Base-by-base conservation (phyloP, 2,797 vertebrate species). In the Denticeps clupeoides region DNA sequence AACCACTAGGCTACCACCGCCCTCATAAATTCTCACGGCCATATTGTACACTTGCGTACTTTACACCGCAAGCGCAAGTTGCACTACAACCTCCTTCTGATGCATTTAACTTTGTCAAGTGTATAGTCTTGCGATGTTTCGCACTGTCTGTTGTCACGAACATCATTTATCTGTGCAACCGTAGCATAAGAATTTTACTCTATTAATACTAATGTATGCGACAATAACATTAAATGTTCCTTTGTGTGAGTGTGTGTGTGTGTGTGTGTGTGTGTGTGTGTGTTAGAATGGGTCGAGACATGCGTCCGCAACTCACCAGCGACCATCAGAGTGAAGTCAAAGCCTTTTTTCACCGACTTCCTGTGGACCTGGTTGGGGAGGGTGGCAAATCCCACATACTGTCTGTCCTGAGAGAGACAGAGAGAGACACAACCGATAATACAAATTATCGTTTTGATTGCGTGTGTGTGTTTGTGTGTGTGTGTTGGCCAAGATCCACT, bases 321-420 rank as follows among this genome's bases (percentile, higher is more conserved):
- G 3, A 97, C 92, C 93, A 97, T 96, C 60, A 97, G 83, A 0
- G 93, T 97, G 67, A 97, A 97, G 67, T 96, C 92, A 0, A 97
- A 97, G 29, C 93, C 93, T 65, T 96, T 96, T 84, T 96, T 97
- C 69, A 97, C 93, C 0, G 92, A 96, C 72, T 97, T 97, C 56
- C 90, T 84, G 75, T 97, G 91, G 31, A 96, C 93, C 69, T 97
- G 91, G 78, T 95, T 94, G 1, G 93, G 93, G 37, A 97, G 82
- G 2, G 92, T 95, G 48, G 90, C 92, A 15, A 97, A 97, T 32
- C 93, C 93, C 52, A 97, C 93, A 51, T 96, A 97, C 69, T 98
- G 91, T 70, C 95, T 95, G 74, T 98, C 91, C 68, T 96, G 76
- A 7, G 41, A n/a, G 3, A 54, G 21, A 22, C 16, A 11, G 13